Evolutionary conservation across 1,140 invertebrate genomes (phyloP).

Genomic region (Drosophila tsacasi): DNA sequence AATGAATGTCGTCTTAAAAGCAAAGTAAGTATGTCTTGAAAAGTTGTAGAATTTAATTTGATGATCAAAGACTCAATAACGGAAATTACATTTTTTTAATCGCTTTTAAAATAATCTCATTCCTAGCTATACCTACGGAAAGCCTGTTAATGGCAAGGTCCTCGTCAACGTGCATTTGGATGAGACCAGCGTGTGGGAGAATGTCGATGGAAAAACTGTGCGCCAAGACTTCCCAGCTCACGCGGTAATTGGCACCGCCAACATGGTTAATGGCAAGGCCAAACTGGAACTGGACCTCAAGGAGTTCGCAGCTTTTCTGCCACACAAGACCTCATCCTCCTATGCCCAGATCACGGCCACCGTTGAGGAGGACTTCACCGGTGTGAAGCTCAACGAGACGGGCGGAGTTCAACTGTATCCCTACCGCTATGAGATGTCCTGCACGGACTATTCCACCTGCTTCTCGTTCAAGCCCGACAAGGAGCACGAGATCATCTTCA

Average conservation of each 20-base stretch:
- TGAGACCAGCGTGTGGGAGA: constrained; percentile 39
- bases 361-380: constrained; percentile 91
- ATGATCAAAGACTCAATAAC: too few species aligned
- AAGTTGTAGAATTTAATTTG: not conserved
- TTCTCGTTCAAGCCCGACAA: constrained; percentile 94
- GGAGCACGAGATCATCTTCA: constrained; percentile 89
- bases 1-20: constrained; percentile 91
- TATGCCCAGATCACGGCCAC: constrained; percentile 88
- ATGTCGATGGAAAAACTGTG: constrained; percentile 47
- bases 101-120: not conserved
- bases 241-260: constrained; percentile 86
- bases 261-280: constrained; percentile 90
- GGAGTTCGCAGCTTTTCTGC: constrained; percentile 86
- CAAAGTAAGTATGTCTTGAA: constrained; percentile 86
- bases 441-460: constrained; percentile 90
- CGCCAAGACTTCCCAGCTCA: constrained; percentile 49
- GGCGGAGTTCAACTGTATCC: constrained; percentile 91
- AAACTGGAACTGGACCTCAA: constrained; percentile 89
- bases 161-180: constrained; percentile 87
- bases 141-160: constrained; percentile 92
- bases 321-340: constrained; percentile 85
- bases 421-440: constrained; percentile 93
- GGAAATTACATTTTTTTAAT: not conserved
- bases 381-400: constrained; percentile 91
- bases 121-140: constrained; percentile 89